Base-by-base conservation (phyloP, 2,113 vertebrate species). In the Zingel zingel region DNA sequence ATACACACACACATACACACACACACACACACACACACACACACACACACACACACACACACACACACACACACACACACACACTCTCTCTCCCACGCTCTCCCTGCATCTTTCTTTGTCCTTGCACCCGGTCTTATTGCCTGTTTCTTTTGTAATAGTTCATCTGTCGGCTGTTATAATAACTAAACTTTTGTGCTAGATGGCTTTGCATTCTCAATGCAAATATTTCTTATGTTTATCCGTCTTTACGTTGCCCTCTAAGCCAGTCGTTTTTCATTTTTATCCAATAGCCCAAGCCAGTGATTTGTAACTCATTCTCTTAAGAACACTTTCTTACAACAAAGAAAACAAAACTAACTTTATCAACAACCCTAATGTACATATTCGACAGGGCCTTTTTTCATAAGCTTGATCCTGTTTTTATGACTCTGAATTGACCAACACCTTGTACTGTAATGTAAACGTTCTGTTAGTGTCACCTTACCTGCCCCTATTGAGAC, bases 151-250 rank as follows among this genome's bases (percentile, higher is more conserved):
- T 63, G 77, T 50, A 67, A 56, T 59, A 50, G 25, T 70, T 81
- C 61, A 71, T 62, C 63, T 33, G 51, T 48, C 66, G 45, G 48
- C 45, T 51, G 43, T 33, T 74, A 51, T 66, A 65, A 81, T 59
- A 58, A 56, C 43, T 67, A 33, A 39, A 73, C 33, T 33, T 54
- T 67, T 70, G 14, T 45, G 74, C 51, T 43, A 10, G 51, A n/a
- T 2, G 19, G 43, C 21, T 85, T 71, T 76, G 61, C 50, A 76
- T 81, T 71, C 23, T 83, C 7, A 59, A 71, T 75, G 64, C 58
- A 79, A 70, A 86, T 79, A 25, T 57, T 0, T 45, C 43, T 48
- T 74, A 18, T 75, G n/a, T 80, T 61, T 79, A 75, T 78, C 18
- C 14, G 14, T 78, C 64, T 81, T 64, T 48, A 82, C 23, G 18